A percentile compares a stretch with the other conserved stretches of the same genome.
Evolutionary conservation across 2,113 vertebrate species (phyloP).

Genomic region (Euleptes europaea): DNA sequence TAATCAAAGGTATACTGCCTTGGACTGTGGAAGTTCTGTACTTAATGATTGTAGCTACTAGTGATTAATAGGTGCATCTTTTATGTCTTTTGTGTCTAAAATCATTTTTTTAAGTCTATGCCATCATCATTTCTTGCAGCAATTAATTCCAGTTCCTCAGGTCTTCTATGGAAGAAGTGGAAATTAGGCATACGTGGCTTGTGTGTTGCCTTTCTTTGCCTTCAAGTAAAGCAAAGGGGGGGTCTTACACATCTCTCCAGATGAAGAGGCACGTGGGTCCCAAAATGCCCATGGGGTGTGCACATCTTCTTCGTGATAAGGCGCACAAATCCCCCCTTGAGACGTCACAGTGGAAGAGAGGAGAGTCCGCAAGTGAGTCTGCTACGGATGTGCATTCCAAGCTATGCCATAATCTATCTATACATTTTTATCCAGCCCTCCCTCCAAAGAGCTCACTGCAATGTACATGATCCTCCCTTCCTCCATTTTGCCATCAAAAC

Average conservation of each 20-base stretch:
- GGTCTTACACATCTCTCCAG: not conserved
- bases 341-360: not conserved
- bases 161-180: not conserved
- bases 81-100: not conserved
- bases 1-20: not conserved
- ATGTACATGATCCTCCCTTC: too few relatives aligned
- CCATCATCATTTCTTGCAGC: not conserved
- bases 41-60: not conserved
- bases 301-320: not conserved
- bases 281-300: not conserved
- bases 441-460: too few relatives aligned
- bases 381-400: not conserved
- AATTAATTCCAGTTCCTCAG: not conserved
- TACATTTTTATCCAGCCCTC: too few relatives aligned
- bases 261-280: not conserved
- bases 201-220: not conserved
- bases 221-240: not conserved
- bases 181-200: not conserved
- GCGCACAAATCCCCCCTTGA: not conserved
- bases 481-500: too few relatives aligned
- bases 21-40: not conserved
- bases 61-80: not conserved
- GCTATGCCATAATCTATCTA: not conserved
- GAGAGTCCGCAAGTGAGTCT: not conserved
- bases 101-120: not conserved